Base-by-base conservation (phyloP, 2,888 invertebrate genomes). In the Cerastis leucographa region DNA sequence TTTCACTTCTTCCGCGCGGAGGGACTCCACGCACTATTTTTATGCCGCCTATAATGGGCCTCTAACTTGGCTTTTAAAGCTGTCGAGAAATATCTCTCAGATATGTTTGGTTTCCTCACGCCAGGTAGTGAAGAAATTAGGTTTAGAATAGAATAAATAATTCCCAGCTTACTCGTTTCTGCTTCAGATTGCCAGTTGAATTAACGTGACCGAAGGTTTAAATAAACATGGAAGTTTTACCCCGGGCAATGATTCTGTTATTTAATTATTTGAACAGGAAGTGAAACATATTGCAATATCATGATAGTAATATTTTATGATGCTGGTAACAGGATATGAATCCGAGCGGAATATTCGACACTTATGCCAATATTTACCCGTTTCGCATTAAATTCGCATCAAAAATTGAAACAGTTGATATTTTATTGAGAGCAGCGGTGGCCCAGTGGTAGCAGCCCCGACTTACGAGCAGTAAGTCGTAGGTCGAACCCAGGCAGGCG, bases 251-350 rank as follows among this genome's bases (percentile, higher is more conserved):
- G 22, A 22, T 44, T 70, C 19, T 25, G 14, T 68, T 62, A 25
- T 29, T 42, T 68, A 54, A 25, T 29, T 42, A 35, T 44, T 25
- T 49, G 49, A 56, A 5, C n/a, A 7, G 54, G 42, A 56, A 72
- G 42, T 67, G 12, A 46, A 80, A 70, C 40, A 46, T 54, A 40
- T 44, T 44, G 35, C 29, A 74, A 65, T 59, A 66, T 78, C 22
- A 61, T 46, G 44, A 29, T 29, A 17, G 51, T 62, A 12, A 51
- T 79, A 64, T 61, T 74, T 80, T 61, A 70, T 74, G 69, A 29
- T 65, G 25, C 46, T 66, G 64, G 44, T 51, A 56, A 74, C 73
- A 69, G 69, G 35, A 80, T 69, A 80, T 80, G 74, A 64, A 59
- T 22, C 12, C 17, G 17, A 54, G 17, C 29, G 74, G 17, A 66